A percentile compares a stretch with the other conserved stretches of the same genome.
Conservation (phyloP, 2,797 vertebrate genomes). For the Crocodylus rhombifer region DNA sequence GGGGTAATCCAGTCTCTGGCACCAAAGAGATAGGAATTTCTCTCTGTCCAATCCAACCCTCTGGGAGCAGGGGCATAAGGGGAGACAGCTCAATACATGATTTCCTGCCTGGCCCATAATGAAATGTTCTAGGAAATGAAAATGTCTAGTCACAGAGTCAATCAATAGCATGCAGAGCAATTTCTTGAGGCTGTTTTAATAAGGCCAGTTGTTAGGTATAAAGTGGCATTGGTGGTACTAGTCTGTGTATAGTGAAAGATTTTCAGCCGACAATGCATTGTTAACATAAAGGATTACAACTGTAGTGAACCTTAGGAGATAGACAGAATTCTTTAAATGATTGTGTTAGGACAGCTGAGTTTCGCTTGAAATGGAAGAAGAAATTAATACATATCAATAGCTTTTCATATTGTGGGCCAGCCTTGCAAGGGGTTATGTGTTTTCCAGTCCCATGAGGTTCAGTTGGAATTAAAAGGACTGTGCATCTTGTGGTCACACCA, state of each 20-base stretch:
- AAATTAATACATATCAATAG: accelerated
- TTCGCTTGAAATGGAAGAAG: neutral
- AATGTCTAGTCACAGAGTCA: neutral
- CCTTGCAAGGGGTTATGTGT: accelerated
- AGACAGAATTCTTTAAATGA: neutral
- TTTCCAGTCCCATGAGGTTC: neutral
- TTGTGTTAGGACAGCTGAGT: accelerated
- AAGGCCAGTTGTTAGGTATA: neutral
- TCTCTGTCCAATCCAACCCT: neutral
- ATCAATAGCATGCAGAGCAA: neutral
- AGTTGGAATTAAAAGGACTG: neutral
- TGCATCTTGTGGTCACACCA: neutral
- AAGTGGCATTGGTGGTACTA: neutral
- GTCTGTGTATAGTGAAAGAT: neutral
- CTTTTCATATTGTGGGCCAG: neutral
- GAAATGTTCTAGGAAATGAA: neutral
- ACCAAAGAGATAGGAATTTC: neutral
- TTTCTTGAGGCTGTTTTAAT: neutral
- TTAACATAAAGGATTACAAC: accelerated
- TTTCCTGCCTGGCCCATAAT: neutral
- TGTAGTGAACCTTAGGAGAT: neutral
- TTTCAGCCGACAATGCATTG: neutral
- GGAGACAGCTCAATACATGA: neutral
- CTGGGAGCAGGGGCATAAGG: neutral
- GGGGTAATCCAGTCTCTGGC: neutral